phyloP scores from a whole-genome alignment of 1,140 invertebrate genomes.

The Latrodectus geometricus region DNA sequence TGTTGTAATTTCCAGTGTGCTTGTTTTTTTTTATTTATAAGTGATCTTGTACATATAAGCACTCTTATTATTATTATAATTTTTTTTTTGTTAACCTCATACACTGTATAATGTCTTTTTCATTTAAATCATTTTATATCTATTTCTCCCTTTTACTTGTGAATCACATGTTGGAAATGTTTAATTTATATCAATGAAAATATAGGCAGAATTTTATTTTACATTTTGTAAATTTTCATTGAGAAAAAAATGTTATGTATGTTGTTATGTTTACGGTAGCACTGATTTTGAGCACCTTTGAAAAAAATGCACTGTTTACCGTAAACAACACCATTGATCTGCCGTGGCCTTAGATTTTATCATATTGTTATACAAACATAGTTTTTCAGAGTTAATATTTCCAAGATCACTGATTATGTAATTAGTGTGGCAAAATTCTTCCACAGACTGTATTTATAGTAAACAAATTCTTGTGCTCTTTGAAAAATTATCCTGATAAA shows the following conservation, averaged over 20 bases:
- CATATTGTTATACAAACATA: slow-evolving; percentile 48
- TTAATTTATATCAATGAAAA: slow-evolving; percentile 26
- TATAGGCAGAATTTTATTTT: slow-evolving; percentile 17
- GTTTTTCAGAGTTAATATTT: slow-evolving; percentile 60
- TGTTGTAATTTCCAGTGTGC: slow-evolving; percentile 54
- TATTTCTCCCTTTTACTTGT: not conserved
- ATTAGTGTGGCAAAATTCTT: slow-evolving; percentile 58
- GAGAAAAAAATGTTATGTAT: not conserved
- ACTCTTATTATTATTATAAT: slow-evolving; percentile 34
- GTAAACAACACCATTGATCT: slow-evolving; percentile 48
- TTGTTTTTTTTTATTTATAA: slow-evolving; percentile 56
- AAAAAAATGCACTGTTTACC: slow-evolving; percentile 53
- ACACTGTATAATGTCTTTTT: slow-evolving; percentile 35
- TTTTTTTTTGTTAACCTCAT: slow-evolving; percentile 11
- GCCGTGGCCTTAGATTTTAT: slow-evolving; percentile 62
- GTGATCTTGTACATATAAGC: slow-evolving; percentile 48
- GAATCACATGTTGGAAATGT: not conserved
- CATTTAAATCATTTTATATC: not conserved
- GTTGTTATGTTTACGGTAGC: slow-evolving; percentile 6
- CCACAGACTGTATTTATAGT: slow-evolving; percentile 59
- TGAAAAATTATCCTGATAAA: not conserved
- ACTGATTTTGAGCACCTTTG: slow-evolving; percentile 46
- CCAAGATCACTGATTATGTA: slow-evolving; percentile 59
- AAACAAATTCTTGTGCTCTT: slow-evolving; percentile 23
- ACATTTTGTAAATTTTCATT: slow-evolving; percentile 1